phyloP scores from a whole-genome alignment of 2,113 vertebrate species.

The Canis aureus region DNA sequence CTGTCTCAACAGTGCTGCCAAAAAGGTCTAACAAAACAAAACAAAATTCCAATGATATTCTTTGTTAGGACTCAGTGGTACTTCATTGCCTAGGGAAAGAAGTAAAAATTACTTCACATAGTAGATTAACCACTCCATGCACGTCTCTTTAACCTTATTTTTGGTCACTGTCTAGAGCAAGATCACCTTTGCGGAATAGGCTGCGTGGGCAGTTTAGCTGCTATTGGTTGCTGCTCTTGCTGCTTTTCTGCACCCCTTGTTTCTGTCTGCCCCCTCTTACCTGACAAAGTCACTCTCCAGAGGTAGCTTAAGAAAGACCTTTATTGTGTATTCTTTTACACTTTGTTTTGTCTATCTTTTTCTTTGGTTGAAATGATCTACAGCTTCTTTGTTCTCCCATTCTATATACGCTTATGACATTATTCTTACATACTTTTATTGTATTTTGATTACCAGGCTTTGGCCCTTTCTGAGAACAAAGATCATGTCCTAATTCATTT shows the following conservation, averaged over 20 bases:
- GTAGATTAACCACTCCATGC: neutral
- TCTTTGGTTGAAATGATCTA: neutral
- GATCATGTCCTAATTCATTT: conserved; percentile 36
- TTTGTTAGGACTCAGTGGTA: neutral
- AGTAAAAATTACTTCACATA: neutral
- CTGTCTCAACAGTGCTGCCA: neutral
- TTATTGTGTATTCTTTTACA: neutral
- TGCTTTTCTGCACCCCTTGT: neutral
- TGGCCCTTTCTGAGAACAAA: neutral
- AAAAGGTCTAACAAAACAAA: neutral
- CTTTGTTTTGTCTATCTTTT: neutral
- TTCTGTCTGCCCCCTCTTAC: neutral
- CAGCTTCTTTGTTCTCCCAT: neutral
- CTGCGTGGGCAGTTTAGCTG: neutral
- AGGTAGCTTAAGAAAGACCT: neutral
- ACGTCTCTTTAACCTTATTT: neutral
- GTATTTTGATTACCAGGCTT: neutral
- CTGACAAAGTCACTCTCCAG: neutral
- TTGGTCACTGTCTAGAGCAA: conserved; percentile 8
- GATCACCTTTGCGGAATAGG: neutral
- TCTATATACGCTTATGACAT: neutral
- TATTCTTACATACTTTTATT: neutral
- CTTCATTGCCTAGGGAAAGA: neutral
- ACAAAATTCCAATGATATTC: neutral
- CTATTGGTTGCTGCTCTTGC: neutral